Percentiles rank a stretch among this genome's conserved stretches.
These are phyloP conservation scores for Dicycla oo DNA, from an alignment of 2,888 invertebrate species.

Conservation along the genomic window DNA sequence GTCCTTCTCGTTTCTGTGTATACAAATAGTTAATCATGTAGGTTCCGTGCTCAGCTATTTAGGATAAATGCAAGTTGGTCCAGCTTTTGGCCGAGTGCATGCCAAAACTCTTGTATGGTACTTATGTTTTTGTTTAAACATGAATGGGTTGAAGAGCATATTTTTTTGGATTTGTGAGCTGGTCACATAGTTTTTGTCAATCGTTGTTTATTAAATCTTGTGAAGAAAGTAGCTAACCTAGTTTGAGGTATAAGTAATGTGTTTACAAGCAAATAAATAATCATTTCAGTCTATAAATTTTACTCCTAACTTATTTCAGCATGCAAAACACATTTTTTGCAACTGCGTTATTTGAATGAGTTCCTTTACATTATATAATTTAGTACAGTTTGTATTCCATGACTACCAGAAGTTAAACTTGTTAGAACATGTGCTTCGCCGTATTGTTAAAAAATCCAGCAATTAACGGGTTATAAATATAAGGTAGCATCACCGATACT, in stretches of 20 bases:
- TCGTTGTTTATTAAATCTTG: not conserved
- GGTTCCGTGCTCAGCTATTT: not conserved
- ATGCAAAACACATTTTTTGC: not conserved
- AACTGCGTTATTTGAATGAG: not conserved
- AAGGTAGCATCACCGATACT: constrained; percentile 36
- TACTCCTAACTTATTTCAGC: not conserved
- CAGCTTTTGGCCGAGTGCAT: not conserved
- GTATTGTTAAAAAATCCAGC: not conserved
- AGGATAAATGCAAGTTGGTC: not conserved
- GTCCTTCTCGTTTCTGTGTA: no score
- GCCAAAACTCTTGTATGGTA: not conserved
- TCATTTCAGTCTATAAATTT: not conserved
- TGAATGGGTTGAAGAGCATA: not conserved
- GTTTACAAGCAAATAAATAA: no score
- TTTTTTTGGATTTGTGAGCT: not conserved
- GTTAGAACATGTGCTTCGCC: not conserved
- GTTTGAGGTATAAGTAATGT: no score
- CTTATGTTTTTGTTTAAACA: not conserved
- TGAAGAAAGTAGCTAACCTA: not conserved
- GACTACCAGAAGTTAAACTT: not conserved
- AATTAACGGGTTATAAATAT: constrained; percentile 31
- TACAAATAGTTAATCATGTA: not conserved
- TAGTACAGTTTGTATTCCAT: not conserved
- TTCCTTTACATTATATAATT: not conserved
- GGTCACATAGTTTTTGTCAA: not conserved